Evolutionary conservation across 2,113 vertebrate genomes (phyloP), one percentile per base, ranked within the genome.

Genomic region (Odontesthes bonariensis): DNA sequence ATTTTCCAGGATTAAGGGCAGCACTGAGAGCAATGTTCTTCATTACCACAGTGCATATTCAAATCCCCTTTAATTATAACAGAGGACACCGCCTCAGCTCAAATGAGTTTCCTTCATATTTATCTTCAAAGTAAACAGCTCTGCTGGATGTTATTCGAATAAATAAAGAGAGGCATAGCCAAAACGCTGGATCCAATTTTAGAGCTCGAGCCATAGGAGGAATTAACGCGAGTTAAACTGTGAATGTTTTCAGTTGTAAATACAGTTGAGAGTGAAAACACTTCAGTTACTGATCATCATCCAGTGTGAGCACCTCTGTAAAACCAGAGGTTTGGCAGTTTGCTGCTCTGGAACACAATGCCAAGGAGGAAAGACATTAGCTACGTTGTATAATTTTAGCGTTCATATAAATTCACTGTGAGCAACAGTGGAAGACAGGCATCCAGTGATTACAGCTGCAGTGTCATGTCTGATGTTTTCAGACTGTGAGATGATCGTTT

Each of bases 111-210:
- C 47, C 79, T 68, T 77, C 58, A 63, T 31, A 67, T 68, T 70
- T 77, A 74, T 85, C 82, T 74, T 85, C 79, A 84, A 82, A 82
- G 85, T 66, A 63, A 73, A 69, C 2, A 23, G 32, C 66, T 62
- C 27, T 31, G 33, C 22, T 64, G 62, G 46, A 51, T 31, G 40
- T 66, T 49, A 47, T 8, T 4, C 0, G 71, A 58, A 58, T 33
- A 62, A 77, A 66, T 22, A 46, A 72, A 59, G 27, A 68, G 16
- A 53, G 53, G 40, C 73, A 19, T n/a, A 35, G 35, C 73, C 59
- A 42, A 70, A 79, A 56, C 35, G 20, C 57, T 17, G 17, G 27
- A 47, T 77, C 49, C 38, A 49, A 40, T 58, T 71, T 59, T 23
- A 74, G 46, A 66, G 22, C 13, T 12, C 4, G 11, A 6, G 71